Evolutionary conservation across 2,888 invertebrate species (phyloP), one percentile per base, ranked within the genome.

Genomic region (Aporophyla lueneburgensis): DNA sequence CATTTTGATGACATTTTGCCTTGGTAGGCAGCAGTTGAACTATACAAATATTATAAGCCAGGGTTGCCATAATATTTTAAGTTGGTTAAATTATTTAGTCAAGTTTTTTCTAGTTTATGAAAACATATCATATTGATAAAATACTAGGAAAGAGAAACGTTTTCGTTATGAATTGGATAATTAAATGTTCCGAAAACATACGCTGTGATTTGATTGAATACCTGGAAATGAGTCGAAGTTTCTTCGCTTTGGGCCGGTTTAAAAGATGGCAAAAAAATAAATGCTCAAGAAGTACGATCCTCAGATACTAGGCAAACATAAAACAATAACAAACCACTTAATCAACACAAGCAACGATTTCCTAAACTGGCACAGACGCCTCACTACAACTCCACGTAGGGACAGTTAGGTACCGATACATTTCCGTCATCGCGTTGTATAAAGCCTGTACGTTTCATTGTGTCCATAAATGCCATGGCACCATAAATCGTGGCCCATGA

Each of bases 391-490:
- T 62, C 43, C 21, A 58, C 46, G 24, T 43, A 21, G 51, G 3
- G n/a, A 56, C 27, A 61, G 58, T 54, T 62, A 61, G 14, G 2
- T 65, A 75, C 24, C 10, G 61, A 72, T 74, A 71, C 49, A 73
- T 89, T 88, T 87, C 87, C 85, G 84, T 86, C 86, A 84, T 83
- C 85, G 84, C 82, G 87, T 85, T 86, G 84, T 74, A 83, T 63
- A 74, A 58, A 74, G 76, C 72, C 62, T 69, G 71, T 76, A 71
- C 76, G 78, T 80, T 88, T 87, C 88, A 90, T 93, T 93, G 93
- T 93, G 90, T 90, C 90, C 90, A 91, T 93, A 95, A 95, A 96
- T 95, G 96, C 90, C 95, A 92, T 92, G 95, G 90, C 94, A 92
- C 91, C 93, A 93, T 95, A 94, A 95, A 94, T 92, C 93, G 91